Percentiles rank a stretch among this genome's conserved stretches.
Conservation (phyloP, 2,113 vertebrate genomes). For the Chaetorhynchus papuensis region DNA sequence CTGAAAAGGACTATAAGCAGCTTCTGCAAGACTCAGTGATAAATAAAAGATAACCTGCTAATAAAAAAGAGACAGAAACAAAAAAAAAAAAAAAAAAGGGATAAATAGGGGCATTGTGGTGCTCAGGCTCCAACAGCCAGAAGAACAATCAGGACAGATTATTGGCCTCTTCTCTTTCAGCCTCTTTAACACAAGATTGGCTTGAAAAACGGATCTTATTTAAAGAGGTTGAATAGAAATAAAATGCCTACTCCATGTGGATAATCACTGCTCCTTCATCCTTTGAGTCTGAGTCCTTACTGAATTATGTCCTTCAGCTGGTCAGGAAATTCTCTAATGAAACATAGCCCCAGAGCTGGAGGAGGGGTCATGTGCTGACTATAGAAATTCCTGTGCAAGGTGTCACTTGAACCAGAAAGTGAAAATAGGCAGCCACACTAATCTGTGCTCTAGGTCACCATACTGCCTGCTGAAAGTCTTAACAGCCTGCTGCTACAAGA, state of each 20-base stretch:
- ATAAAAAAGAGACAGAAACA: not conserved
- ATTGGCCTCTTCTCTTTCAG: not conserved
- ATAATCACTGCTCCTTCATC: not conserved
- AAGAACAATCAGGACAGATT: constrained; percentile 13
- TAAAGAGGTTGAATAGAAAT: not conserved
- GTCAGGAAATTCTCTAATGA: not conserved
- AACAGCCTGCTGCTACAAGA: not conserved
- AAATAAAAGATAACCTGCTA: not conserved
- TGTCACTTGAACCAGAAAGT: not conserved
- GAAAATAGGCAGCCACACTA: not conserved
- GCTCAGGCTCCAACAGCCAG: not conserved
- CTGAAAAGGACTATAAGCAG: not conserved
- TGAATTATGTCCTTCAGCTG: not conserved
- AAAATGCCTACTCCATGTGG: not conserved
- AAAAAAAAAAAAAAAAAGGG: not conserved
- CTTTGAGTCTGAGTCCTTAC: not conserved
- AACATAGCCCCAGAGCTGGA: not conserved
- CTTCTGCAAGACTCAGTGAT: not conserved
- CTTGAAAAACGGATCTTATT: constrained; percentile 1
- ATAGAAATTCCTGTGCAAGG: not conserved
- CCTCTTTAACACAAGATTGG: not conserved
- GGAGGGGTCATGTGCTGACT: not conserved
- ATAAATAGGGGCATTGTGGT: not conserved
- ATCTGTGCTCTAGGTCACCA: not conserved
- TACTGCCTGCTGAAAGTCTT: not conserved